Conservation (phyloP, 2,113 vertebrate genomes). For the Dascyllus trimaculatus region DNA sequence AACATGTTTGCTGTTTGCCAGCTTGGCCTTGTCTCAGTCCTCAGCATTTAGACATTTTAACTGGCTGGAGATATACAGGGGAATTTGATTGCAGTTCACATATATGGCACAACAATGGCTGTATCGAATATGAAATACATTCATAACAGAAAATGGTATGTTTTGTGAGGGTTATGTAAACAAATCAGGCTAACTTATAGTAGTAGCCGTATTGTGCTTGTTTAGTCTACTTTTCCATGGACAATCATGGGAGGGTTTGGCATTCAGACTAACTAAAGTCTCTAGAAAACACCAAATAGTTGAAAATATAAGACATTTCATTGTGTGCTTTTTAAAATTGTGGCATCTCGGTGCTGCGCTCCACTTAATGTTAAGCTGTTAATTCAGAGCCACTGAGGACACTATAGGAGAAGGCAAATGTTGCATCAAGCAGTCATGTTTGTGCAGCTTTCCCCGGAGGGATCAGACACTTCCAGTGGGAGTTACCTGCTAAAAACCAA, state of each 20-base stretch:
- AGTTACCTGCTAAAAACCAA: conserved; percentile 68
- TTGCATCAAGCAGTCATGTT: conserved; percentile 76
- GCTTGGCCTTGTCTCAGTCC: background rate
- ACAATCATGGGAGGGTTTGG: background rate
- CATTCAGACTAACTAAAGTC: background rate
- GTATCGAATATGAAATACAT: too few relatives aligned
- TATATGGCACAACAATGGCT: background rate
- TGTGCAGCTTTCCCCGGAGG: conserved; percentile 67
- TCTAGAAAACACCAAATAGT: background rate
- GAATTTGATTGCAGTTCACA: conserved; percentile 24
- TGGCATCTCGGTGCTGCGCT: background rate
- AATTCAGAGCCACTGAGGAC: conserved; percentile 18
- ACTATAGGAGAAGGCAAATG: conserved; percentile 57
- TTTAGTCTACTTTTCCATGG: background rate
- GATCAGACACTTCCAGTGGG: conserved; percentile 52
- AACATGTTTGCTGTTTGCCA: background rate
- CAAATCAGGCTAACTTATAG: background rate
- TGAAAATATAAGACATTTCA: background rate
- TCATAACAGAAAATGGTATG: too few relatives aligned
- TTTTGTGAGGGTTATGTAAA: background rate
- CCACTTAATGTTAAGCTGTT: conserved; percentile 3
- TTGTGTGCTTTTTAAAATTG: background rate
- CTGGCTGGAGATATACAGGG: background rate
- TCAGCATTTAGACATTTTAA: background rate
- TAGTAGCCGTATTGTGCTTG: background rate